Evolutionary conservation across 2,888 invertebrate species (phyloP), one percentile per base, ranked within the genome.

Genomic region (Apodemia mormo): DNA sequence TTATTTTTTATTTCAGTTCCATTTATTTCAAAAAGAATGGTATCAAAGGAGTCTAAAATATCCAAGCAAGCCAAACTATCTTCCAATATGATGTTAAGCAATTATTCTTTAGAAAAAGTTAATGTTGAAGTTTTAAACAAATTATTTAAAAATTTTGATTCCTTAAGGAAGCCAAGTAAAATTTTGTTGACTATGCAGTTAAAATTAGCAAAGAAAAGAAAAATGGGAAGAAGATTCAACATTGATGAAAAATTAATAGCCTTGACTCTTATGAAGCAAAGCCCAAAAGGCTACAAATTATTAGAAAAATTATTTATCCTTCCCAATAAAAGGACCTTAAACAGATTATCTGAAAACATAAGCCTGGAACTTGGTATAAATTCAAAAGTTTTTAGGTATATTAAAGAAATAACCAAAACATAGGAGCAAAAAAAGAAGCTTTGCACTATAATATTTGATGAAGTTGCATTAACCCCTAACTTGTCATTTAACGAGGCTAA

Each of bases 211-310:
- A 4, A 29, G 1, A 71, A 71, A 70, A 61, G 58, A n/a, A 72
- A 74, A 66, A 68, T 65, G 67, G 74, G 68, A n/a, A 61, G 69
- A 58, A 67, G 71, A 61, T 74, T 70, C 10, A 72, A 40, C 1
- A 58, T 65, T 2, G 52, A 68, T 52, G 74, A 72, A 68, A 74
- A 74, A 30, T 67, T 70, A 22, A 43, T 67, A 52, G 66, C 74
- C 4, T 29, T 72, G 1, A 54, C 49, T 7, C 9, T 74, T 5
- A 64, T 45, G 37, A 74, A 74, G 33, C 68, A 70, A 40, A 70
- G 71, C n/a, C 74, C 74, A 43, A 68, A 69, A 65, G 61, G 56
- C 12, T 74, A 72, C 45, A 71, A 66, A 66, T 65, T 71, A 54
- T 33, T 74, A 6, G 58, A 71, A 68, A 69, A 68, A n/a, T 66